Evolutionary conservation across 2,113 vertebrate species (phyloP), one percentile per base, ranked within the genome.

Genomic region (Aegithalos caudatus): DNA sequence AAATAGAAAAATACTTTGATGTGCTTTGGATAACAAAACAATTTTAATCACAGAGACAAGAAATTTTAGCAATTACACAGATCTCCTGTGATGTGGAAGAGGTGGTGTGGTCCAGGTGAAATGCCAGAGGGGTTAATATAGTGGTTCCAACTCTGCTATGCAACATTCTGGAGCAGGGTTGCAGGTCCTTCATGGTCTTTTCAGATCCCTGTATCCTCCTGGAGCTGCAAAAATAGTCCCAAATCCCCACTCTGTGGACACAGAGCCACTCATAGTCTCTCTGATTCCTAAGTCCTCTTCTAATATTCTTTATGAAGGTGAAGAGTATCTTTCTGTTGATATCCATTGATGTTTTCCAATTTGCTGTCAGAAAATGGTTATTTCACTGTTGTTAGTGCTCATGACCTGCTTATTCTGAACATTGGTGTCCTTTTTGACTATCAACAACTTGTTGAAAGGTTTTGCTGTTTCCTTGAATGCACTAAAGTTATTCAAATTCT

Each of bases 121-220:
- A 51, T 54, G 15, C 44, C 0, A 0, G 37, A 61, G 8, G 5
- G 10, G 3, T 51, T 62, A n/a, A 38, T 17, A 14, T 7, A 21
- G 20, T 65, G 23, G 9, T 56, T 84, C 29, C 45, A 72, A 5
- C 27, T 45, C 23, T 42, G 35, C 18, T 67, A 9, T 22, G 9
- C 16, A 31, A 48, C 37, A 53, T 14, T 16, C 17, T 65, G 45
- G 37, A 24, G 16, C 27, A 74, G 14, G 6, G 9, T 18, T 67
- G 13, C 21, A 57, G 20, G 35, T 70, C 6, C 7, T 29, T 20
- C 45, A 8, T 5, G 5, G 3, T 31, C 7, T 71, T 17, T 54
- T 74, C 29, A 85, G 48, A 64, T 56, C 6, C 17, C 29, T 38
- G 12, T 7, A 20, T 76, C 24, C 40, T 86, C 33, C 21, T 62